These are phyloP conservation scores for Apis mellifera DNA, from an alignment of 1,140 invertebrate genomes.

Conservation along the genomic window DNA sequence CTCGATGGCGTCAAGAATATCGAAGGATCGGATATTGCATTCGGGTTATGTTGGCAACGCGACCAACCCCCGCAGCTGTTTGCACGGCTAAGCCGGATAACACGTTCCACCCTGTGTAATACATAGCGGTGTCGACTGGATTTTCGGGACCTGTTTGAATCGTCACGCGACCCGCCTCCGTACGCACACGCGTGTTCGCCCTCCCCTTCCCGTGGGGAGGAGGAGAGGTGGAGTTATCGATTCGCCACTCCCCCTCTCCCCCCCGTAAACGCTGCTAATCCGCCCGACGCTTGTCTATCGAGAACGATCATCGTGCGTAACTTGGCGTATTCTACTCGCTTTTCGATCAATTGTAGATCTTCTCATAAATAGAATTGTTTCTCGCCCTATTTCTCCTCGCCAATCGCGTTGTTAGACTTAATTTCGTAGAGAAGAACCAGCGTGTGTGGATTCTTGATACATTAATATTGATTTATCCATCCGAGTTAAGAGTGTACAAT, in stretches of 20 bases:
- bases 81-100: constrained; percentile 56
- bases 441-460: too few species aligned
- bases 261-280: constrained; percentile 38
- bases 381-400: too few species aligned
- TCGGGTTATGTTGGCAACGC: constrained; percentile 57
- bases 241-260: background rate
- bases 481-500: too few species aligned
- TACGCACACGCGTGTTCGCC: constrained; percentile 28
- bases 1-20: constrained; percentile 36
- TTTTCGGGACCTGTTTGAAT: constrained; percentile 64
- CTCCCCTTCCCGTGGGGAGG: too few species aligned
- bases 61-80: constrained; percentile 11
- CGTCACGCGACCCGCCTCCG: background rate
- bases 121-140: constrained; percentile 61
- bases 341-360: too few species aligned
- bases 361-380: too few species aligned
- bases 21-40: constrained; percentile 64
- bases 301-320: background rate
- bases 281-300: constrained; percentile 9
- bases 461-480: too few species aligned
- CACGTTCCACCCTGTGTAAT: constrained; percentile 68
- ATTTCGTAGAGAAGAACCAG: too few species aligned
- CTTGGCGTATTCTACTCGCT: too few species aligned
- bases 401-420: too few species aligned
- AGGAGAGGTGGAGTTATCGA: background rate